Conservation (phyloP, 2,113 vertebrate species). For the Proterorhinus semilunaris region DNA sequence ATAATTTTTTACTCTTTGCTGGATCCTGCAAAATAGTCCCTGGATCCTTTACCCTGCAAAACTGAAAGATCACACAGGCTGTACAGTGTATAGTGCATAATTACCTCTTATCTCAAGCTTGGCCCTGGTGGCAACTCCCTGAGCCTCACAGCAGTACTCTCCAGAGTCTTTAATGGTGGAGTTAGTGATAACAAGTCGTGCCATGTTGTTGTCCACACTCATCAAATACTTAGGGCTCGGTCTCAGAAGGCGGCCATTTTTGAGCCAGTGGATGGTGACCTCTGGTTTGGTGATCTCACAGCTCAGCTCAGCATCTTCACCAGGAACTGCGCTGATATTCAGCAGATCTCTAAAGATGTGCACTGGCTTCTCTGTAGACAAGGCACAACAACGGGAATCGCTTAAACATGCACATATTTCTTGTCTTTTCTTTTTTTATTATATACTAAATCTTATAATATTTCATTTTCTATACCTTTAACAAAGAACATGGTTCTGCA, state of each 20-base stretch:
- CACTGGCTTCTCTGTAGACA: slow-evolving; percentile 81
- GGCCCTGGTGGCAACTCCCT: slow-evolving; percentile 79
- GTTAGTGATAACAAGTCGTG: slow-evolving; percentile 77
- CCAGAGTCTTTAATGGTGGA: slow-evolving; percentile 82
- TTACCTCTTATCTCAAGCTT: slow-evolving; percentile 85
- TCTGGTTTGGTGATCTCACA: slow-evolving; percentile 87
- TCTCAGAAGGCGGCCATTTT: slow-evolving; percentile 82
- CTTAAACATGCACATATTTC: neutral
- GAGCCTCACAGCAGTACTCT: slow-evolving; percentile 87
- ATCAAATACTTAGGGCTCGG: slow-evolving; percentile 84
- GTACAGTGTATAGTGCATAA: neutral
- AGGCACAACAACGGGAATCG: neutral
- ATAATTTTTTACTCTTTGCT: too few relatives aligned
- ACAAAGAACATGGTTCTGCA: slow-evolving; percentile 88
- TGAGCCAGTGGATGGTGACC: slow-evolving; percentile 82
- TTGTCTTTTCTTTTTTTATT: neutral
- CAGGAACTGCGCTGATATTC: slow-evolving; percentile 71
- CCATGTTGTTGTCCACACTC: slow-evolving; percentile 72
- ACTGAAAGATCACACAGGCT: too few relatives aligned
- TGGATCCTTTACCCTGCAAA: too few relatives aligned
- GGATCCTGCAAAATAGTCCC: too few relatives aligned
- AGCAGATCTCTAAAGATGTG: slow-evolving; percentile 82
- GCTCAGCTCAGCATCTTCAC: slow-evolving; percentile 84
- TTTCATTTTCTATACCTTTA: slow-evolving; percentile 77
- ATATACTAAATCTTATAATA: neutral